Evolutionary conservation across 2,113 vertebrate genomes (phyloP).

Genomic region (Xerus inauris): DNA sequence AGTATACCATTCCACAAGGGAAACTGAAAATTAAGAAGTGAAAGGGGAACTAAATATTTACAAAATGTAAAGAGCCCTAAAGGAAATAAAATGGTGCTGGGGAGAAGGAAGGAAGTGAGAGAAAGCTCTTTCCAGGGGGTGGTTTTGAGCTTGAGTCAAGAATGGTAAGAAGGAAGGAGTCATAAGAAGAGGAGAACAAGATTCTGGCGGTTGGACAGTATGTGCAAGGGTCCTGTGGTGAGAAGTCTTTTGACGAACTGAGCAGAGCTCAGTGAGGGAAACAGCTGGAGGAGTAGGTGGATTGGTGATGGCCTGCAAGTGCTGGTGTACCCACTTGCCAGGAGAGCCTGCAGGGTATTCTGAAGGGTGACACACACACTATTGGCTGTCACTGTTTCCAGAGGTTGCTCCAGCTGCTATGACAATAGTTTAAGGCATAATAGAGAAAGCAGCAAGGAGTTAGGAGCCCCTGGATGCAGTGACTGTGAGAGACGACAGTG

Average conservation of each 20-base stretch:
- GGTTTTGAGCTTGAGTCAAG: not conserved
- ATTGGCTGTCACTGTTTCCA: not conserved
- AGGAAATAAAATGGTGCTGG: not conserved
- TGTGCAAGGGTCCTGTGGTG: constrained; percentile 31
- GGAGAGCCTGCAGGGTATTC: not conserved
- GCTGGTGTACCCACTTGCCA: too few relatives aligned
- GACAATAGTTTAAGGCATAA: not conserved
- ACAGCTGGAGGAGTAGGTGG: not conserved
- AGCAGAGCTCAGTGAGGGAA: not conserved
- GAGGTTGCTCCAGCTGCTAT: not conserved
- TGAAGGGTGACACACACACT: too few relatives aligned
- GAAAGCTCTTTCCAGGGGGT: not conserved
- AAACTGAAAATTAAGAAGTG: not conserved
- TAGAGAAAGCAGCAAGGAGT: not conserved
- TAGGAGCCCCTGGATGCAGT: not conserved
- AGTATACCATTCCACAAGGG: not conserved
- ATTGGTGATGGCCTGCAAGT: not conserved
- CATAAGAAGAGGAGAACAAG: not conserved
- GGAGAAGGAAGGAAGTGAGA: not conserved
- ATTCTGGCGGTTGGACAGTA: not conserved
- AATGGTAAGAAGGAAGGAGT: not conserved
- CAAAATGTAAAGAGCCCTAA: not conserved
- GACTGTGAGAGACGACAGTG: not conserved
- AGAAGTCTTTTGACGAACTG: not conserved
- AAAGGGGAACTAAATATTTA: constrained; percentile 8